phyloP scores from a whole-genome alignment of 2,797 vertebrate species.

The Cossypha heuglini region DNA sequence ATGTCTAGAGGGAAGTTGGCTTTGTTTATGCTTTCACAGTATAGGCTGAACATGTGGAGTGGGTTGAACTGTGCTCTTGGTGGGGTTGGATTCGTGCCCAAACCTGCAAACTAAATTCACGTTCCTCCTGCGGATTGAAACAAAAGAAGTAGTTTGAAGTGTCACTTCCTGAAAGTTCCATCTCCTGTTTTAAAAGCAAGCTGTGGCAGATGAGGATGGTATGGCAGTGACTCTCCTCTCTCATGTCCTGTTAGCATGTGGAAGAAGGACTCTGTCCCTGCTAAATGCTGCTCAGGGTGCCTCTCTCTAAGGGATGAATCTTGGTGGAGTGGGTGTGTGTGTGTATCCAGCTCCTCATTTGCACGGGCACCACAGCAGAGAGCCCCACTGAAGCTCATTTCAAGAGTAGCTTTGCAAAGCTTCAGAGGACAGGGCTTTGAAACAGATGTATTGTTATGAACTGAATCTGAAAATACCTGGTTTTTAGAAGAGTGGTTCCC shows the following conservation, averaged over 20 bases:
- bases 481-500: neutral
- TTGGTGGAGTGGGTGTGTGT: accelerated
- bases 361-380: neutral
- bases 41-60: neutral
- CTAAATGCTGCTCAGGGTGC: neutral
- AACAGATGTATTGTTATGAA: neutral
- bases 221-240: neutral
- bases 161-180: neutral
- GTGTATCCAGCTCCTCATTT: neutral
- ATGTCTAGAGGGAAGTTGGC: neutral
- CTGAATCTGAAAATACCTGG: neutral
- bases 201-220: neutral
- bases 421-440: neutral
- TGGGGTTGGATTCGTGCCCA: neutral
- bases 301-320: neutral
- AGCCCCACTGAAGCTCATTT: neutral
- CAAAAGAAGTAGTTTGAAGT: neutral
- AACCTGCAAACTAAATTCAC: neutral
- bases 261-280: neutral
- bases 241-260: neutral
- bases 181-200: neutral
- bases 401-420: neutral
- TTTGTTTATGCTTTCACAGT: neutral
- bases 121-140: neutral
- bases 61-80: neutral